Percentiles rank a stretch among this genome's conserved stretches.
phyloP scores from a whole-genome alignment of 2,888 invertebrate genomes.

The Loripinus fragilis region DNA sequence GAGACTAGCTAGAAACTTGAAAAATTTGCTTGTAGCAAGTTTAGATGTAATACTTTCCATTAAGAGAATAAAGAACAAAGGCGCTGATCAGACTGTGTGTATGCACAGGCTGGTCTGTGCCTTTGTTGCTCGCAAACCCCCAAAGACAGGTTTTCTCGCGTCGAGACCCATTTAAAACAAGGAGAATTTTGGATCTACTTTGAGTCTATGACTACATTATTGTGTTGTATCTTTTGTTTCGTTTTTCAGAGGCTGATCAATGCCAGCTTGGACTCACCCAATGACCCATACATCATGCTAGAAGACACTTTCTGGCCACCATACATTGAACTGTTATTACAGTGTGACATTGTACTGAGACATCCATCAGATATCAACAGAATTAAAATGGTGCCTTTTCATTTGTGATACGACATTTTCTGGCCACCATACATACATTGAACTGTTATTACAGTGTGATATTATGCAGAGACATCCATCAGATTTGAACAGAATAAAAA shows the following conservation, averaged over 20 bases:
- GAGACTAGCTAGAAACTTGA: too few species aligned
- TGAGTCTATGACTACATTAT: too few species aligned
- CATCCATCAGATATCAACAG: conserved; percentile 64
- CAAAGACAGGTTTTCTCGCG: too few species aligned
- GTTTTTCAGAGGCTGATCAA: conserved; percentile 70
- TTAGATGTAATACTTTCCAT: too few species aligned
- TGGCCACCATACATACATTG: conserved; percentile 78
- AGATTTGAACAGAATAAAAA: conserved; percentile 64
- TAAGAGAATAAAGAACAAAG: too few species aligned
- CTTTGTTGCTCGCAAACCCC: too few species aligned
- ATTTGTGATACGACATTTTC: conserved; percentile 61
- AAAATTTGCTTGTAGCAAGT: too few species aligned
- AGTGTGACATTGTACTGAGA: conserved; percentile 66
- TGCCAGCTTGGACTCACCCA: conserved; percentile 67
- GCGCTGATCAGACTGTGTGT: too few species aligned
- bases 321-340: conserved; percentile 71
- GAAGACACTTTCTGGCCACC: conserved; percentile 73
- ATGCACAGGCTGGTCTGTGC: too few species aligned
- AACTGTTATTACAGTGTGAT: conserved; percentile 69
- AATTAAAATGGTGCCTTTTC: conserved; percentile 72
- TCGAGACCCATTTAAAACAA: too few species aligned
- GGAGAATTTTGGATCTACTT: too few species aligned
- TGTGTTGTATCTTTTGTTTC: too few species aligned
- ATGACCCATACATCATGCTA: conserved; percentile 70
- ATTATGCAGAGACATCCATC: conserved; percentile 67